phyloP scores from a whole-genome alignment of 2,888 invertebrate species.

The Hetaerina titia region DNA sequence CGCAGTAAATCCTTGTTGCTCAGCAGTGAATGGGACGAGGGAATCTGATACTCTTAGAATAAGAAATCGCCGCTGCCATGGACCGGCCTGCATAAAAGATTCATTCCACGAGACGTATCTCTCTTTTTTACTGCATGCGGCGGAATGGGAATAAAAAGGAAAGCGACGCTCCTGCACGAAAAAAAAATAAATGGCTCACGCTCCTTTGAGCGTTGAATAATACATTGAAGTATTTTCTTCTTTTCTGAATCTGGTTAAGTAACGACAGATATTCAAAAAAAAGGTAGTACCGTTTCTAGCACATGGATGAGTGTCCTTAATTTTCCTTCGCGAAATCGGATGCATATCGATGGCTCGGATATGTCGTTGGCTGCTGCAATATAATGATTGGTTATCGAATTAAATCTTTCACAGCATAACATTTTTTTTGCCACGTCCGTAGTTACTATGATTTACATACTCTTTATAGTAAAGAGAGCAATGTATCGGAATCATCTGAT shows the following conservation, averaged over 20 bases:
- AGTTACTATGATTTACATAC: too few species aligned
- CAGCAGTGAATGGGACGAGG: neutral
- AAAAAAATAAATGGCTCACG: neutral
- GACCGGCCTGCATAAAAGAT: constrained; percentile 10
- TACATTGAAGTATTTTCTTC: neutral
- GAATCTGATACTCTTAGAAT: neutral
- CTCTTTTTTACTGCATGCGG: neutral
- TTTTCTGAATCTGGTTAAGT: neutral
- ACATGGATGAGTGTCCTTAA: neutral
- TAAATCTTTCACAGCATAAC: too few species aligned
- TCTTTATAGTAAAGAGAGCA: too few species aligned
- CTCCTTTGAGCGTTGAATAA: constrained; percentile 8
- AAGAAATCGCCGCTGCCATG: neutral
- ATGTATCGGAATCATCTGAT: too few species aligned
- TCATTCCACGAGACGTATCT: neutral
- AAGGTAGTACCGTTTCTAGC: neutral
- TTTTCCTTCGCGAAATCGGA: neutral
- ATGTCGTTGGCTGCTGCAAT: too few species aligned
- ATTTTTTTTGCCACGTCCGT: too few species aligned
- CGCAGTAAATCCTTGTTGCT: neutral
- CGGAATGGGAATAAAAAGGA: neutral
- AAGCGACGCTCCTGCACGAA: neutral
- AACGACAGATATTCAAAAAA: neutral
- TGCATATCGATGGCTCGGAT: neutral
- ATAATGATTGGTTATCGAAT: too few species aligned